Conservation (phyloP, 2,797 vertebrate species). For the Poecilia wingei region DNA sequence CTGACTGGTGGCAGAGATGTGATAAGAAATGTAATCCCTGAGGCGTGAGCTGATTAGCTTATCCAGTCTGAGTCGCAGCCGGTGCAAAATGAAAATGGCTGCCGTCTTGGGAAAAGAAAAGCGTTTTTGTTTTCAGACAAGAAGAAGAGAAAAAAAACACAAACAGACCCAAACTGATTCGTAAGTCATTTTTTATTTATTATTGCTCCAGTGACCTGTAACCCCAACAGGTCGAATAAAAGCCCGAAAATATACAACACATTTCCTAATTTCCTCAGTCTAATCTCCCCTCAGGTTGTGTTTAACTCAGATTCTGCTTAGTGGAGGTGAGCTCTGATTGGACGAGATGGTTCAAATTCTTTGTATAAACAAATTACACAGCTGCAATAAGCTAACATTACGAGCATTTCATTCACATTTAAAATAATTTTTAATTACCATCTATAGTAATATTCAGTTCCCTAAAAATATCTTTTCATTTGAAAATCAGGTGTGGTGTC, state of each 20-base stretch:
- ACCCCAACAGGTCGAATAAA: slow-evolving; percentile 6
- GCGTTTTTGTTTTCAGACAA: slow-evolving; percentile 23
- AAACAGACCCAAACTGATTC: slow-evolving; percentile 11
- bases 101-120: slow-evolving; percentile 31
- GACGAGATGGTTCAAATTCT: slow-evolving; percentile 7
- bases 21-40: slow-evolving; percentile 80
- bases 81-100: slow-evolving; percentile 65
- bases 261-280: neutral
- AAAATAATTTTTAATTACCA: neutral
- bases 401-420: neutral
- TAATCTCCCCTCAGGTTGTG: slow-evolving; percentile 7
- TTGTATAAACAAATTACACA: neutral
- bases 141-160: slow-evolving; percentile 8
- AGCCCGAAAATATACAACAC: neutral
- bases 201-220: slow-evolving; percentile 3
- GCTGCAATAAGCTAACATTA: neutral
- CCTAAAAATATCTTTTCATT: neutral
- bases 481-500: neutral
- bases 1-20: slow-evolving; percentile 77
- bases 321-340: slow-evolving; percentile 16
- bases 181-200: slow-evolving; percentile 22
- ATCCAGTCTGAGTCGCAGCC: slow-evolving; percentile 70
- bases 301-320: slow-evolving; percentile 1
- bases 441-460: neutral
- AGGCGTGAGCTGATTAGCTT: slow-evolving; percentile 75